Base-by-base conservation (phyloP, 2,888 invertebrate genomes). In the Agonopterix alstromeriana region DNA sequence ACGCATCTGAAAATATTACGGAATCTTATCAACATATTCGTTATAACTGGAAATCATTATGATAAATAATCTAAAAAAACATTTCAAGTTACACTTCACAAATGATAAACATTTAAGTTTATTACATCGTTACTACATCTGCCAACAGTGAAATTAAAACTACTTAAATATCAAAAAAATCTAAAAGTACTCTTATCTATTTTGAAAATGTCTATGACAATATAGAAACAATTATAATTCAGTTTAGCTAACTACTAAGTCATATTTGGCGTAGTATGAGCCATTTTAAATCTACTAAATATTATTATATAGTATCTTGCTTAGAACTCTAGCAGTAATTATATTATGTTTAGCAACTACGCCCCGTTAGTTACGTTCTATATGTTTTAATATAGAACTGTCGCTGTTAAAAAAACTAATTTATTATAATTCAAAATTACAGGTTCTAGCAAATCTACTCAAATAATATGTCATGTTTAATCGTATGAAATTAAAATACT, bases 1-100 rank as follows among this genome's bases (percentile, higher is more conserved):
- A 72, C 93, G 91, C 71, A 95, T 95, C 97, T 97, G 91, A 56
- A 92, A 47, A 50, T 36, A 12, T 45, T 14, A 45, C 3, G n/a
- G n/a, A n/a, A 38, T 9, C 10, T 10, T 38, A 9, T 9, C 38
- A 38, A n/a, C n/a, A 9, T 38, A n/a, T n/a, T 3, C 38, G 10
- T n/a, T 38, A 3, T 36, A 36, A 36, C 2, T 17, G 17, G 17
- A 27, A 27, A 27, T 27, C 5, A 27, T 27, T 27, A 38, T 38
- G 5, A 38, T 38, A 38, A 38, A 10, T 3, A 3, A 36, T 8
- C 3, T 9, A 8, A 10, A 36, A 36, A 9, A 38, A 38, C 38
- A 38, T n/a, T 38, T 38, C 38, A 27, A 27, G 27, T 27, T 27
- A 27, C 27, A 27, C 27, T 27, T 27, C 27, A 27, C 27, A 5